Evolutionary conservation across 2,797 vertebrate genomes (phyloP).

Genomic region (Onychomys torridus): DNA sequence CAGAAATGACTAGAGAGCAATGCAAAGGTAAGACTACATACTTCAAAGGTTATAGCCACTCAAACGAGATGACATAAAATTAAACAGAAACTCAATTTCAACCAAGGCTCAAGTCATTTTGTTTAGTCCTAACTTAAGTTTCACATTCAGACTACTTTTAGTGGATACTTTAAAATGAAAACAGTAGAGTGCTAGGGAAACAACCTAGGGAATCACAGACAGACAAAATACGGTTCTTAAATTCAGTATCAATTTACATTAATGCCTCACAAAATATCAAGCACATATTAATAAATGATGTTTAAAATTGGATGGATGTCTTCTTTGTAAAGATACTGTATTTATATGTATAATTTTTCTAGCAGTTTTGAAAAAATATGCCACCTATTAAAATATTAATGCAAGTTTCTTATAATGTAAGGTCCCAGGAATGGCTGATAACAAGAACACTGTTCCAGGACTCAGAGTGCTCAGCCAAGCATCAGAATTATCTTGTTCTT

Average conservation of each 20-base stretch:
- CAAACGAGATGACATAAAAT: neutral
- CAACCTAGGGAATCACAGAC: neutral
- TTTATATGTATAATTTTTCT: neutral
- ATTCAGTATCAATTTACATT: conserved; percentile 41
- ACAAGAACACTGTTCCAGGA: neutral
- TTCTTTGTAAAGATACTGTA: neutral
- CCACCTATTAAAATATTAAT: conserved; percentile 20
- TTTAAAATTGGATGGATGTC: neutral
- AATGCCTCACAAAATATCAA: neutral
- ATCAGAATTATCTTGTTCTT: conserved; percentile 7
- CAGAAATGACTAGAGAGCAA: conserved; percentile 5
- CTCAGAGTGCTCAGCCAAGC: conserved; percentile 9
- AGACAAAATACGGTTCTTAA: conserved; percentile 42
- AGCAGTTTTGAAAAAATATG: conserved; percentile 5
- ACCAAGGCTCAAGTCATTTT: neutral
- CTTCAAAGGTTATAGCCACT: neutral
- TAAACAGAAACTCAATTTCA: conserved; percentile 25
- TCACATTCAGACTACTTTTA: conserved; percentile 1
- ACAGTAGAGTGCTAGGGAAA: neutral
- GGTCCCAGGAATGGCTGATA: neutral
- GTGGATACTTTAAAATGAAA: conserved; percentile 28
- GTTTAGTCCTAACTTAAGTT: conserved; percentile 37
- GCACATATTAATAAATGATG: neutral
- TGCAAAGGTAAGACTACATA: conserved; percentile 24
- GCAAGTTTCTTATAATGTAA: neutral